A percentile compares a stretch with the other conserved stretches of the same genome.
phyloP scores from a whole-genome alignment of 2,888 invertebrate species.

The Ochlodes sylvanus region DNA sequence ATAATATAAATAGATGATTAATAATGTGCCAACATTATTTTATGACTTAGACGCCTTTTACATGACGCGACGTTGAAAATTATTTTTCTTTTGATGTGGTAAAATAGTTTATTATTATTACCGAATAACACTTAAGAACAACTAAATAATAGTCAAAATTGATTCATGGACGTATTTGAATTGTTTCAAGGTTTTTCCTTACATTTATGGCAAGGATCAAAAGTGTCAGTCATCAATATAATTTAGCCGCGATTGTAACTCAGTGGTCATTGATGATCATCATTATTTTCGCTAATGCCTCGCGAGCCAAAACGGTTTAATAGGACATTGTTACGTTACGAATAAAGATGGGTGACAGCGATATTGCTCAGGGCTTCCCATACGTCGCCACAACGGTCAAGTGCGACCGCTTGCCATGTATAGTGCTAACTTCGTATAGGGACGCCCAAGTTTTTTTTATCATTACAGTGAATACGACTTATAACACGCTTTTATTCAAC shows the following conservation, averaged over 20 bases:
- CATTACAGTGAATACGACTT: background rate
- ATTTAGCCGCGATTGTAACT: background rate
- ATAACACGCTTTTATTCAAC: background rate
- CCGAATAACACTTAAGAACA: background rate
- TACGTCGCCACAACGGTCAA: slow-evolving; percentile 59
- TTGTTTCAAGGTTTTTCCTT: background rate
- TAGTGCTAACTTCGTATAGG: slow-evolving; percentile 31
- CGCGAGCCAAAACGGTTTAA: slow-evolving; percentile 39
- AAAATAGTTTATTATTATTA: no score
- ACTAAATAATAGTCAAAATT: background rate
- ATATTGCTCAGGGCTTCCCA: slow-evolving; percentile 51
- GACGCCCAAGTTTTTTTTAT: slow-evolving; percentile 18
- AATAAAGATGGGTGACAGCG: slow-evolving; percentile 32
- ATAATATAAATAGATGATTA: no score
- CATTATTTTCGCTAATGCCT: slow-evolving; percentile 18
- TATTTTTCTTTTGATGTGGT: no score
- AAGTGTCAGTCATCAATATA: slow-evolving; percentile 7
- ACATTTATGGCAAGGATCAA: background rate
- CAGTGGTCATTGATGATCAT: background rate
- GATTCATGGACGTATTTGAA: background rate
- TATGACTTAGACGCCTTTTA: no score
- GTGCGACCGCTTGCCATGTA: slow-evolving; percentile 54
- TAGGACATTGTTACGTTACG: slow-evolving; percentile 43
- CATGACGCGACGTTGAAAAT: no score
- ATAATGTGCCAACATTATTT: no score